Conservation (phyloP, 2,888 invertebrate species). For the Diplolepis rosae region DNA sequence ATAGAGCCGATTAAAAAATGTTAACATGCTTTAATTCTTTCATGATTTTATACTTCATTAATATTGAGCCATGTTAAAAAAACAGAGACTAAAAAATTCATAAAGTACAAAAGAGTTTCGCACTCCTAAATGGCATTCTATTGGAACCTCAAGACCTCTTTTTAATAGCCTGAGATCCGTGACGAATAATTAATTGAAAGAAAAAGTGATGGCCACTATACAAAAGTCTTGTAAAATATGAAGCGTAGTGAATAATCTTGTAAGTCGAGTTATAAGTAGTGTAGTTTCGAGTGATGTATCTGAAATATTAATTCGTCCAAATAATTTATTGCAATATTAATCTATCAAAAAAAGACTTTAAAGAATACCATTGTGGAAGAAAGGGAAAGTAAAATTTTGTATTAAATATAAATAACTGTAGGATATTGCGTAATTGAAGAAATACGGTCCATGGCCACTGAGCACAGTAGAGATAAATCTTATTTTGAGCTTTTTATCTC, state of each 20-base stretch:
- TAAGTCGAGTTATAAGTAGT: too few relatives aligned
- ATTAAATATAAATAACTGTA: background rate
- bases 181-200: constrained; percentile 69
- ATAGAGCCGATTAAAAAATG: too few relatives aligned
- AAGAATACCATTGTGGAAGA: background rate
- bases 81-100: background rate
- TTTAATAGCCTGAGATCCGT: constrained; percentile 58
- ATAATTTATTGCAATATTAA: background rate
- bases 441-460: background rate
- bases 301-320: too few relatives aligned
- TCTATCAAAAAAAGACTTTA: background rate
- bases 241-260: background rate
- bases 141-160: constrained; percentile 44
- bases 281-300: too few relatives aligned
- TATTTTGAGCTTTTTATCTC: background rate
- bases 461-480: background rate
- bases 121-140: constrained; percentile 45
- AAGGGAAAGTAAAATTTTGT: background rate
- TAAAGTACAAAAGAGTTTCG: constrained; percentile 15
- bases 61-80: too few relatives aligned
- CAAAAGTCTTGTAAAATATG: background rate
- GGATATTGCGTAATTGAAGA: background rate
- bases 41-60: too few relatives aligned
- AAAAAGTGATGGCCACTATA: constrained; percentile 55
- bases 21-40: too few relatives aligned